Evolutionary conservation across 2,113 vertebrate genomes (phyloP).

Genomic region (Rhinoptilus africanus): DNA sequence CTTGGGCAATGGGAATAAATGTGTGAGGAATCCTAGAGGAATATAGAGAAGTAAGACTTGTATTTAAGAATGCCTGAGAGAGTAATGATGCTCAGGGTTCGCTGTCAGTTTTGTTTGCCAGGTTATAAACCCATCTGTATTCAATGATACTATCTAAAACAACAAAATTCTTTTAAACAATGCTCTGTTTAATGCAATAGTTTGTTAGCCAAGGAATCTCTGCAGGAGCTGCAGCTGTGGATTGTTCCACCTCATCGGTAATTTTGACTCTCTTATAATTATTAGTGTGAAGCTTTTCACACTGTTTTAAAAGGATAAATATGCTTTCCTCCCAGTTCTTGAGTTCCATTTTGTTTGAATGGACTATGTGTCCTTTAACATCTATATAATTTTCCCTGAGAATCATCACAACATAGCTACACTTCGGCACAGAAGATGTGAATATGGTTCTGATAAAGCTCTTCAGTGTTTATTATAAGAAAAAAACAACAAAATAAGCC

Average conservation of each 20-base stretch:
- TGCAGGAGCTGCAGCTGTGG: conserved; percentile 19
- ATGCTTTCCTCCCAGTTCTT: background rate
- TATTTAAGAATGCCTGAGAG: background rate
- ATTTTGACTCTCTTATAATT: background rate
- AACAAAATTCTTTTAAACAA: background rate
- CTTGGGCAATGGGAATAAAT: background rate
- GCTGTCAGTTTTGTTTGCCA: background rate
- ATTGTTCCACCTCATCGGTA: background rate
- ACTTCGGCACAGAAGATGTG: background rate
- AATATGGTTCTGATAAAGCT: background rate
- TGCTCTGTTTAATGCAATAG: background rate
- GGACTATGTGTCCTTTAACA: background rate
- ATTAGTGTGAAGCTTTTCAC: background rate
- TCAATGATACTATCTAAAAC: background rate
- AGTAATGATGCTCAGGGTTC: background rate
- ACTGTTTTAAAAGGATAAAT: background rate
- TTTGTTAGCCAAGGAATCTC: conserved; percentile 15
- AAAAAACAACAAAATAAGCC: background rate
- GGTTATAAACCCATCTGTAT: background rate
- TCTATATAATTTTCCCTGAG: background rate
- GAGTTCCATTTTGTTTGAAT: background rate
- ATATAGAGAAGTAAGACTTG: background rate
- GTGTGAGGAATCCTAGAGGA: background rate
- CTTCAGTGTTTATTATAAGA: background rate
- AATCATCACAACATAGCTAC: background rate